Evolutionary conservation across 2,113 vertebrate species (phyloP), one percentile per base, ranked within the genome.

Genomic region (Cavia aperea): DNA sequence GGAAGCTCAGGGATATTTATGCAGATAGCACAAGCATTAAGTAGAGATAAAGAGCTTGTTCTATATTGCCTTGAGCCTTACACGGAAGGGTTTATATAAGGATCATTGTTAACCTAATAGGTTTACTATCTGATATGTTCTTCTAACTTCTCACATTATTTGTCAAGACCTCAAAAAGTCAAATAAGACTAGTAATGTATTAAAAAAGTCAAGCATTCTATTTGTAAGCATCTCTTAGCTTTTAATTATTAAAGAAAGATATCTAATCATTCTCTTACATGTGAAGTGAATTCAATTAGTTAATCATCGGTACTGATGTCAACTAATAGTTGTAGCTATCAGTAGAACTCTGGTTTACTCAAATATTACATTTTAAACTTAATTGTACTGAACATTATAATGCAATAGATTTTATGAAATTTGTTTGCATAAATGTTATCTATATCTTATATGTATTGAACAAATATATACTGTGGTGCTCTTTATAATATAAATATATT

Each of bases 201-300:
- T 81, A 33, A 63, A 33, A 89, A 4, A 78, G 26, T n/a, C 66
- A 93, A 87, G 33, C 26, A 8, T 79, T 93, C 51, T 63, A n/a
- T 46, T 36, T 83, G 46, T 21, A 88, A 63, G 75, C 68, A 89
- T 10, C 26, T 31, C 8, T 91, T 79, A 26, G 5, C n/a, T 81
- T 89, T 89, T 68, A 91, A 72, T 92, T 82, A 86, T 68, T 87
- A n/a, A 93, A 77, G 23, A 49, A 36, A 82, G 51, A 62, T 51
- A 81, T 81, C 87, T 90, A 87, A 58, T 31, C n/a, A 51, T 93
- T 93, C 56, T 84, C 51, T 94, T 93, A 89, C 68, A 93, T 95
- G 56, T 79, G 92, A 95, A 82, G 26, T 51, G 29, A 88, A 92
- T 81, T 93, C 65, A 26, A 78, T 43, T 43, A 75, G 79, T 86